Evolutionary conservation across 1,140 invertebrate genomes (phyloP).

Genomic region (Idris sp.): DNA sequence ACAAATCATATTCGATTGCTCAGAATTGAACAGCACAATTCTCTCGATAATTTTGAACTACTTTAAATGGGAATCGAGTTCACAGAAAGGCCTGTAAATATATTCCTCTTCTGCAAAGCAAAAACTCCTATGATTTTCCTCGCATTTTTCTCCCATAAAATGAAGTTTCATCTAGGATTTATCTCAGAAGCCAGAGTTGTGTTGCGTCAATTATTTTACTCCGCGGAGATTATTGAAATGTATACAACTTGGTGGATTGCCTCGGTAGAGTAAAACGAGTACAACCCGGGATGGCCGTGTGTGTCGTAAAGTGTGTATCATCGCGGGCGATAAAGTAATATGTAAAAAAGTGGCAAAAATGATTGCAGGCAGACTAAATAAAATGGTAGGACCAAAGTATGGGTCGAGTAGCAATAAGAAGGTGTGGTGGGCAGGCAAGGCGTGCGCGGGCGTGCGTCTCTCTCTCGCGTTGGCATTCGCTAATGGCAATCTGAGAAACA

Average conservation of each 20-base stretch:
- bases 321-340: constrained; percentile 45
- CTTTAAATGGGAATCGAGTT: too few species aligned
- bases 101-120: not conserved
- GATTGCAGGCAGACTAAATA: constrained; percentile 42
- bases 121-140: constrained; percentile 21
- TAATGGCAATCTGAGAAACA: constrained; percentile 63
- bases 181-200: not conserved
- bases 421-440: constrained; percentile 51
- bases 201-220: constrained; percentile 27
- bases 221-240: constrained; percentile 31
- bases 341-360: constrained; percentile 43
- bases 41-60: too few species aligned
- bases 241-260: constrained; percentile 30
- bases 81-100: too few species aligned
- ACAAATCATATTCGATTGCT: too few species aligned
- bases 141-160: constrained; percentile 10
- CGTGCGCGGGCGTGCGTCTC: constrained; percentile 58
- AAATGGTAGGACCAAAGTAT: constrained; percentile 45
- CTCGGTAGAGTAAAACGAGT: constrained; percentile 28
- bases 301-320: constrained; percentile 35
- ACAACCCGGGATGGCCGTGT: constrained; percentile 11
- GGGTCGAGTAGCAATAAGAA: constrained; percentile 48
- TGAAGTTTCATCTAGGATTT: constrained; percentile 27
- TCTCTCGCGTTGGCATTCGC: constrained; percentile 60
- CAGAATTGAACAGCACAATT: too few species aligned